These are phyloP conservation scores for Threskiornis aethiopicus DNA, from an alignment of 2,797 vertebrate genomes.

Conservation along the genomic window DNA sequence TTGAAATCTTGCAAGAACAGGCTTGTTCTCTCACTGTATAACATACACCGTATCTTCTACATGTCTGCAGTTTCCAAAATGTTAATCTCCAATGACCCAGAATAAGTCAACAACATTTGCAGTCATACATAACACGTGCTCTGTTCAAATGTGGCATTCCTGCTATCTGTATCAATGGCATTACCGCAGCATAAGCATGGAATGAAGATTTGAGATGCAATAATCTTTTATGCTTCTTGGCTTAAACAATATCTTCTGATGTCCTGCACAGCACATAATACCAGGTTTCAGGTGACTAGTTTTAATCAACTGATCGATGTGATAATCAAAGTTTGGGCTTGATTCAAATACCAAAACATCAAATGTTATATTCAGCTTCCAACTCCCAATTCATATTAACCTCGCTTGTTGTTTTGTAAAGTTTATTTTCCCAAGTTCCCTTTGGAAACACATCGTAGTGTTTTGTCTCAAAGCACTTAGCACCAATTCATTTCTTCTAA, in stretches of 20 bases:
- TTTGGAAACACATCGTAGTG: not conserved
- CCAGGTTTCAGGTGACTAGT: slow-evolving; percentile 21
- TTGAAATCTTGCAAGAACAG: slow-evolving; percentile 45
- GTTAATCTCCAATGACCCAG: not conserved
- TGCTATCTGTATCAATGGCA: slow-evolving; percentile 23
- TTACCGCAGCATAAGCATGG: not conserved
- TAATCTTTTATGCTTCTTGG: slow-evolving; percentile 19
- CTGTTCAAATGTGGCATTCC: not conserved
- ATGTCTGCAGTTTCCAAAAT: slow-evolving; percentile 28
- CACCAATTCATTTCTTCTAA: not conserved
- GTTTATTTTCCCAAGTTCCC: slow-evolving; percentile 3
- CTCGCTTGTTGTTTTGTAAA: not conserved
- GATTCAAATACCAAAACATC: not conserved
- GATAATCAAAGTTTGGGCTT: slow-evolving; percentile 23
- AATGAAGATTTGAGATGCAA: slow-evolving; percentile 5
- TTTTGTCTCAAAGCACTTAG: slow-evolving; percentile 5
- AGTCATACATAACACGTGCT: not conserved
- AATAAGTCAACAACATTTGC: slow-evolving; percentile 9
- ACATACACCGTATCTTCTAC: not conserved
- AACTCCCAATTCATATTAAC: not conserved
- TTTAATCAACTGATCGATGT: slow-evolving; percentile 30
- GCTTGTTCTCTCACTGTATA: not conserved
- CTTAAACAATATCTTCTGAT: slow-evolving; percentile 4
- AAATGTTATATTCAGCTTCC: not conserved
- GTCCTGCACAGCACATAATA: not conserved